A percentile compares a stretch with the other conserved stretches of the same genome.
Conservation (phyloP, 2,113 vertebrate genomes). For the Herpetotheres cachinnans region DNA sequence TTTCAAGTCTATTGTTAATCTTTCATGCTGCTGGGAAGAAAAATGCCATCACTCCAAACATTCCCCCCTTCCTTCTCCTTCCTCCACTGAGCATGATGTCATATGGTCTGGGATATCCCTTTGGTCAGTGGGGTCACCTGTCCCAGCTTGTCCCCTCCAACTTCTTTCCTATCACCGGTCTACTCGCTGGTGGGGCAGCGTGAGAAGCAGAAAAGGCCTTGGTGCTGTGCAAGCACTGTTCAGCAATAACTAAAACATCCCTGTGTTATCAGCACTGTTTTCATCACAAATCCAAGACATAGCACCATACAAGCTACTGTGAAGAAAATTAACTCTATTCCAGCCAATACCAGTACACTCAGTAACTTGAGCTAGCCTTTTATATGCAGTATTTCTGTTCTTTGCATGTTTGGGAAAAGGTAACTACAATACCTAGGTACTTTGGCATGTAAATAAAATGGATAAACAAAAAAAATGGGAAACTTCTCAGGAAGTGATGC, state of each 20-base stretch:
- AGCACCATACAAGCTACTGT: not conserved
- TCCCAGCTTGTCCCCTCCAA: not conserved
- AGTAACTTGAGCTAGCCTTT: not conserved
- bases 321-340: not conserved
- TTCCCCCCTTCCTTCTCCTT: not conserved
- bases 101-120: not conserved
- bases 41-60: not conserved
- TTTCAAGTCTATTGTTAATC: not conserved
- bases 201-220: not conserved
- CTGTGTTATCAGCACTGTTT: not conserved
- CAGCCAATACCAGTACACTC: not conserved
- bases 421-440: not conserved
- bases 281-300: not conserved
- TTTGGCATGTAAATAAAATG: not conserved
- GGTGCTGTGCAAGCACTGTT: not conserved
- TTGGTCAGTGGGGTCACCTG: not conserved
- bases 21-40: not conserved
- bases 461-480: not conserved
- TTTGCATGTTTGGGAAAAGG: not conserved
- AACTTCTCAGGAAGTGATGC: not conserved
- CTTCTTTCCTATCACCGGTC: not conserved
- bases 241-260: not conserved
- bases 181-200: not conserved
- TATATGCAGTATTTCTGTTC: not conserved
- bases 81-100: accelerated